These are phyloP conservation scores for Picathartes gymnocephalus DNA, from an alignment of 2,113 vertebrate species.

Conservation along the genomic window DNA sequence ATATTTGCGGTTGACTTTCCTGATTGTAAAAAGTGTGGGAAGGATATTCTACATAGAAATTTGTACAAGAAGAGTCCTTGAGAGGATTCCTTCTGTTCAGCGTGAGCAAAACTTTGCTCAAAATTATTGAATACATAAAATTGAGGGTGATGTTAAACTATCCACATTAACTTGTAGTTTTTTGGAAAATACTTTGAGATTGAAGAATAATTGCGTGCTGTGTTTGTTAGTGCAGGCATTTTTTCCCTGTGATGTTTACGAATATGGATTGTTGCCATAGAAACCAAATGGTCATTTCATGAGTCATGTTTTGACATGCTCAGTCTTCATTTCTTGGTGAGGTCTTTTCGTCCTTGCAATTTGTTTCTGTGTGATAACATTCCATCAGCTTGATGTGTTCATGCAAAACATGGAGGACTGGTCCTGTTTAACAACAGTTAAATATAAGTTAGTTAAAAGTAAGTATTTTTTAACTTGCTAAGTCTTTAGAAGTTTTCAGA, in stretches of 20 bases:
- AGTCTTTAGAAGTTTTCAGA: not conserved
- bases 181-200: not conserved
- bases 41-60: not conserved
- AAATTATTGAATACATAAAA: not conserved
- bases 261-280: constrained; percentile 4
- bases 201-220: not conserved
- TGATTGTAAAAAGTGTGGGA: not conserved
- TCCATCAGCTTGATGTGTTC: not conserved
- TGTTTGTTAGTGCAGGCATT: not conserved
- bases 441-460: not conserved
- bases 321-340: not conserved
- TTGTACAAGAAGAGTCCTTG: not conserved
- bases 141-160: not conserved
- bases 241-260: not conserved
- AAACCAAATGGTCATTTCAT: not conserved
- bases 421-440: not conserved
- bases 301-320: not conserved
- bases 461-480: not conserved
- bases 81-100: not conserved
- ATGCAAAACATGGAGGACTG: not conserved
- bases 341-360: not conserved
- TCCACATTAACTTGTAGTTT: not conserved
- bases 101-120: not conserved
- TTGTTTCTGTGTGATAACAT: not conserved
- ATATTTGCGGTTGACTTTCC: not conserved